Evolutionary conservation across 2,797 vertebrate genomes (phyloP), one percentile per base, ranked within the genome.

Genomic region (Loriculus beryllinus): DNA sequence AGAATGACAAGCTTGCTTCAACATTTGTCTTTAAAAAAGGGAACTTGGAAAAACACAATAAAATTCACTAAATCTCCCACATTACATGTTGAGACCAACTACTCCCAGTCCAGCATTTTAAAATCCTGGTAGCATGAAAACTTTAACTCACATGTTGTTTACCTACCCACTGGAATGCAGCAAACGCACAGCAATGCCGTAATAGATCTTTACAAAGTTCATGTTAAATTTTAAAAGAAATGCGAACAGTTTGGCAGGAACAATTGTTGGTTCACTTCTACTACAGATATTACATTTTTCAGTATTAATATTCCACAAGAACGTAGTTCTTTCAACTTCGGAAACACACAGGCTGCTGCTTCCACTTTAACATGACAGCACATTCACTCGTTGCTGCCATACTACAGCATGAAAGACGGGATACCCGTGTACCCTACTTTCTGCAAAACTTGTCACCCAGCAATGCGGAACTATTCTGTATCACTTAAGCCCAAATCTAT

Each of bases 1-100:
- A n/a, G 7, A 91, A 40, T 37, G 69, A 70, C 35, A 89, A 90
- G 29, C 35, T 60, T 68, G 60, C 60, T 94, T 88, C 71, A 77
- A 87, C 28, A 31, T 54, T 39, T 54, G 63, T 14, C 59, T 70
- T 59, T 28, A 83, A 83, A 78, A 89, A 86, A 0, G 2, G 2
- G 39, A 81, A 80, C 42, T 69, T 49, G 4, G 51, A 92, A 63
- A 72, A 96, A 78, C 45, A 81, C 28, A 68, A 12, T 0, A 91
- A 69, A 94, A 91, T 20, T 29, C 81, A 56, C 28, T 19, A 29
- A 75, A 22, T 69, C 33, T 75, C n/a, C 40, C 64, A 84, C 35
- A 35, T 60, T 33, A 76, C 13, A 48, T 3, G 57, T 1, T 21
- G 28, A 63, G 56, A 80, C 11, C 13, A 33, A 64, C 31, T 80